These are phyloP conservation scores for Philonicus albiceps DNA, from an alignment of 2,888 invertebrate genomes.

Conservation along the genomic window DNA sequence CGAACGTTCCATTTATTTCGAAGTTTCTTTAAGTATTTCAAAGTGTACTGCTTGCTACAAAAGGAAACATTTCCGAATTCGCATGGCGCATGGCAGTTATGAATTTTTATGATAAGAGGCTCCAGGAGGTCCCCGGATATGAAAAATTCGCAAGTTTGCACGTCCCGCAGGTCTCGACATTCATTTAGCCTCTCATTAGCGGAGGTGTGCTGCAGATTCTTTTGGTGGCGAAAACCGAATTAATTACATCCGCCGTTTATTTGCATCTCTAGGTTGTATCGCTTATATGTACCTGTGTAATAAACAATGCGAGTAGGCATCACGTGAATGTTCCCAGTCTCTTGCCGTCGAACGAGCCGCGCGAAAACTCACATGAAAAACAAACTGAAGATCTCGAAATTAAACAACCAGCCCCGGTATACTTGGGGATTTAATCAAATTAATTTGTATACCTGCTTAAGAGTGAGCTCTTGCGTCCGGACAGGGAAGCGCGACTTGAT, in stretches of 20 bases:
- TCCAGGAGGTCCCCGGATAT: not conserved
- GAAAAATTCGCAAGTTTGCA: not conserved
- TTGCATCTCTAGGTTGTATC: not conserved
- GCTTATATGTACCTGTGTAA: not conserved
- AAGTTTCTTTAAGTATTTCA: not conserved
- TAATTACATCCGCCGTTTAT: constrained; percentile 25
- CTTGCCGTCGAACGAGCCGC: not conserved
- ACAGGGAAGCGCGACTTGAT: not conserved
- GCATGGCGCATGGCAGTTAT: not conserved
- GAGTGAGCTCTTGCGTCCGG: not conserved
- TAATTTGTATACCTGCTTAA: constrained; percentile 38
- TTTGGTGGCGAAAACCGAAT: not conserved
- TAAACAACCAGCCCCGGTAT: constrained; percentile 38
- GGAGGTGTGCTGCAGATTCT: not conserved
- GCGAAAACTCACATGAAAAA: constrained; percentile 14
- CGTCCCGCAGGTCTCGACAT: not conserved
- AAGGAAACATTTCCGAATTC: not conserved
- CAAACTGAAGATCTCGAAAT: not conserved
- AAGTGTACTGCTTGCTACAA: not conserved
- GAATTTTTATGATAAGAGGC: not conserved
- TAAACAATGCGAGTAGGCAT: not conserved
- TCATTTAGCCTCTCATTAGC: not conserved
- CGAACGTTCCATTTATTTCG: not conserved
- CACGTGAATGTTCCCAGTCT: not conserved
- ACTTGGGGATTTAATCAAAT: constrained; percentile 42